These are phyloP conservation scores for Ariopsis seemanni DNA, from an alignment of 2,113 vertebrate species.

Conservation along the genomic window DNA sequence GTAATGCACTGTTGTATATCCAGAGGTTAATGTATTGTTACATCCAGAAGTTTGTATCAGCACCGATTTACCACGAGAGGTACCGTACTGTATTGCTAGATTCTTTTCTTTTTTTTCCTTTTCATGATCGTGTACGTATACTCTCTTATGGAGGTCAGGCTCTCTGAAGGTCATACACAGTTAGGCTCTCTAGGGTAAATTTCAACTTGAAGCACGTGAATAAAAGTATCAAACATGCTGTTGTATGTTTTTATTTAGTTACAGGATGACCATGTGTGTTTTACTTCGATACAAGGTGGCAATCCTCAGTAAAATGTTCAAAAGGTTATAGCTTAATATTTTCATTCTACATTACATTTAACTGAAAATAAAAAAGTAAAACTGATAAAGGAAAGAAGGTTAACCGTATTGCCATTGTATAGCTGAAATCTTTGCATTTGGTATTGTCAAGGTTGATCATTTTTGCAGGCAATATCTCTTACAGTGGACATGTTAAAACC, in stretches of 20 bases:
- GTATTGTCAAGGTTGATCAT: not conserved
- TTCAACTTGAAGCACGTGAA: not conserved
- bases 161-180: not conserved
- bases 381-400: not conserved
- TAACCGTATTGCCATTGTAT: not conserved
- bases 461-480: not conserved
- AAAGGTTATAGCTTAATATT: not conserved
- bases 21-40: not conserved
- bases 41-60: not conserved
- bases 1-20: not conserved
- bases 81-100: not conserved
- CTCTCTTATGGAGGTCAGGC: not conserved
- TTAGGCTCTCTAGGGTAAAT: not conserved
- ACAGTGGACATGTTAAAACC: not conserved
- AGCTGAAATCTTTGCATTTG: not conserved
- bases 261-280: not conserved
- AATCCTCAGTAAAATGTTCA: not conserved
- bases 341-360: not conserved
- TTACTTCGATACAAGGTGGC: not conserved
- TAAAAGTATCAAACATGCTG: not conserved
- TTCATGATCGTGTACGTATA: too few relatives aligned
- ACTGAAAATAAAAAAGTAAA: not conserved
- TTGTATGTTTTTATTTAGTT: not conserved
- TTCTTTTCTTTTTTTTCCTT: too few relatives aligned
- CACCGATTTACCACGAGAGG: not conserved